Conservation (phyloP, 2,888 invertebrate genomes). For the Bedellia somnulentella region DNA sequence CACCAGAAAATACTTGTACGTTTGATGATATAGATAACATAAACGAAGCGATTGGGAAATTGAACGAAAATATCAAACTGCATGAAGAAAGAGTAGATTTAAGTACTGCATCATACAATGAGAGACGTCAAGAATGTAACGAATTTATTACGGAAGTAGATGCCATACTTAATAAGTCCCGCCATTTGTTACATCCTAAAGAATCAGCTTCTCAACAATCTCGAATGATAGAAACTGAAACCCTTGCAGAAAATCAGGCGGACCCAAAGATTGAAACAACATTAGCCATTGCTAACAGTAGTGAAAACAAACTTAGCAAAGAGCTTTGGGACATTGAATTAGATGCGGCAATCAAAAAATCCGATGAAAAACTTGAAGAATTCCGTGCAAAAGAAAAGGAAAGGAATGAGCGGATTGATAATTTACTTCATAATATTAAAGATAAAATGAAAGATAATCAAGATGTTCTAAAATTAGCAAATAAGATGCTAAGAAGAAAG, state of each 20-base stretch:
- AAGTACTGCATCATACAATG: slow-evolving; percentile 32
- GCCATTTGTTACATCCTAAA: slow-evolving; percentile 32
- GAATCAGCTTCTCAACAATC: slow-evolving; percentile 5
- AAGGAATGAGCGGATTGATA: slow-evolving; percentile 30
- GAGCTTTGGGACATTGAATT: slow-evolving; percentile 31
- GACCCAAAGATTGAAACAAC: slow-evolving; percentile 6
- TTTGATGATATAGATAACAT: slow-evolving; percentile 36
- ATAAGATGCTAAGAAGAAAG: slow-evolving; percentile 7
- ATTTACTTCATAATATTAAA: slow-evolving; percentile 37
- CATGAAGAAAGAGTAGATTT: slow-evolving; percentile 39
- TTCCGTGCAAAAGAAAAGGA: slow-evolving; percentile 23
- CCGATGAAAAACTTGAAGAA: slow-evolving; percentile 19
- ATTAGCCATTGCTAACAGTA: too few relatives aligned
- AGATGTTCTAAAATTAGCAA: slow-evolving; percentile 23
- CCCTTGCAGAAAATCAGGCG: slow-evolving; percentile 7
- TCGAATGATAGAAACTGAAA: slow-evolving; percentile 7
- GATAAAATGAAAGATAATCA: slow-evolving; percentile 48
- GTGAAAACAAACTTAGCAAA: slow-evolving; percentile 19
- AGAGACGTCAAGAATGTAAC: slow-evolving; percentile 35
- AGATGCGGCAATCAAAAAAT: slow-evolving; percentile 14
- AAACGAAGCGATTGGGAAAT: slow-evolving; percentile 29
- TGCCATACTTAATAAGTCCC: slow-evolving; percentile 33
- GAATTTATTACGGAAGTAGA: slow-evolving; percentile 44
- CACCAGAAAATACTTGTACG: not conserved
- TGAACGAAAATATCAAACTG: slow-evolving; percentile 32